Percentiles rank a stretch among this genome's conserved stretches.
phyloP scores from a whole-genome alignment of 2,888 invertebrate genomes.

The Philereme vetulata region DNA sequence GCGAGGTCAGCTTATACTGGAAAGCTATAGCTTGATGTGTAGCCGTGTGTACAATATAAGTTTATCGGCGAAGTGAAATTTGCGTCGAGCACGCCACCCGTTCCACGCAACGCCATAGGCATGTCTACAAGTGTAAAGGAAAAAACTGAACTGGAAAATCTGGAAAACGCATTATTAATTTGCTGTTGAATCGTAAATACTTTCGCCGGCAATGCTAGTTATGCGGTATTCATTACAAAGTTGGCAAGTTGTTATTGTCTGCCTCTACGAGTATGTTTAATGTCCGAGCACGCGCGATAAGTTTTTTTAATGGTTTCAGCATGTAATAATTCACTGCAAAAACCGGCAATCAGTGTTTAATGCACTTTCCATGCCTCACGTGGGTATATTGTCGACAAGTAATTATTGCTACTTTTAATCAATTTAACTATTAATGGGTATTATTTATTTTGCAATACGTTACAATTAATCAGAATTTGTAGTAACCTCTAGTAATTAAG shows the following conservation, averaged over 20 bases:
- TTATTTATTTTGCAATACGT: no score
- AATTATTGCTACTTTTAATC: background rate
- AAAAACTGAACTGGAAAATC: constrained; percentile 70
- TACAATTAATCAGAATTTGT: no score
- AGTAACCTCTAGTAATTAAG: no score
- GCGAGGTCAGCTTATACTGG: no score
- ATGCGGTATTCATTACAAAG: constrained; percentile 64
- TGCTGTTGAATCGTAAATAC: constrained; percentile 68
- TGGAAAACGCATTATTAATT: constrained; percentile 67
- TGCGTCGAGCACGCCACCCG: constrained; percentile 61
- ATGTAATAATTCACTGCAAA: constrained; percentile 30
- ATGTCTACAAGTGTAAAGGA: constrained; percentile 61
- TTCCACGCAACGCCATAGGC: constrained; percentile 71
- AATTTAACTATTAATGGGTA: no score
- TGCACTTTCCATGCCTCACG: constrained; percentile 33
- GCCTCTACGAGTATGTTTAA: constrained; percentile 33
- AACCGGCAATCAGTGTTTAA: constrained; percentile 26
- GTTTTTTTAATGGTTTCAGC: constrained; percentile 38
- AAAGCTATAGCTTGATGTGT: no score
- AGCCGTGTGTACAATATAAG: constrained; percentile 25
- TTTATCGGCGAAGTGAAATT: constrained; percentile 63
- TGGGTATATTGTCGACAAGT: constrained; percentile 9
- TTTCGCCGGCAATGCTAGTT: constrained; percentile 67
- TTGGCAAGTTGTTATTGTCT: constrained; percentile 46
- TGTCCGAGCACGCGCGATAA: constrained; percentile 41